phyloP scores from a whole-genome alignment of 1,140 invertebrate species.

The Latrodectus geometricus region DNA sequence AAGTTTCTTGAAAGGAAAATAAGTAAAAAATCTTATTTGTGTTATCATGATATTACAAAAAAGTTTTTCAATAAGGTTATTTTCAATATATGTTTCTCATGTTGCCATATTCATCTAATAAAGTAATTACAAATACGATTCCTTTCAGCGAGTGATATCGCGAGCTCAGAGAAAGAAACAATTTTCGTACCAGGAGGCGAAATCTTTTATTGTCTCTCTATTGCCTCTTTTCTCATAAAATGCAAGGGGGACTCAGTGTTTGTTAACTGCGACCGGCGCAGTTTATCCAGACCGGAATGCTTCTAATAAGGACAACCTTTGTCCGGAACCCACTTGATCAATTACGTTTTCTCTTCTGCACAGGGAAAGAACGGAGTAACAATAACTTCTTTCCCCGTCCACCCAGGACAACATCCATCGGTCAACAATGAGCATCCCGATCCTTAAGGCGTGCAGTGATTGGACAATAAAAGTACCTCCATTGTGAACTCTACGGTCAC shows the following conservation, averaged over 20 bases:
- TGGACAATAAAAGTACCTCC: conserved; percentile 43
- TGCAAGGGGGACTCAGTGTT: conserved; percentile 37
- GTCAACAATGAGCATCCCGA: conserved; percentile 45
- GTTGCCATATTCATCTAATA: no score
- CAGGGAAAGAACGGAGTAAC: conserved; percentile 23
- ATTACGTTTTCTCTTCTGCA: conserved; percentile 49
- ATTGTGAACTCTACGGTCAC: conserved; percentile 35
- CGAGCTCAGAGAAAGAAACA: conserved; percentile 7
- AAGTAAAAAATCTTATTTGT: no score
- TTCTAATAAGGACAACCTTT: conserved; percentile 52
- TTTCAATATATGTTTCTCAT: no score
- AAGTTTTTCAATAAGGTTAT: no score
- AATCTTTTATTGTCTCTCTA: conserved; percentile 9
- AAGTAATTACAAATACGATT: no score
- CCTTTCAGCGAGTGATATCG: no score
- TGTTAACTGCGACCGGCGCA: conserved; percentile 52
- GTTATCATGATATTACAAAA: no score
- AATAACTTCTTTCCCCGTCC: conserved; percentile 44
- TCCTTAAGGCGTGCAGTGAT: conserved; percentile 41
- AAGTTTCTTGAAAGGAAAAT: no score
- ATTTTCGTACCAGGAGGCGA: conserved; percentile 16
- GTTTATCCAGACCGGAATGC: conserved; percentile 49
- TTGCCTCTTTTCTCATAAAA: conserved; percentile 43
- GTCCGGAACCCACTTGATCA: conserved; percentile 48
- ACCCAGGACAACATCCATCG: conserved; percentile 14